Percentiles rank a stretch among this genome's conserved stretches.
Conservation (phyloP, 1,140 invertebrate genomes). For the Neodiprion virginianus region DNA sequence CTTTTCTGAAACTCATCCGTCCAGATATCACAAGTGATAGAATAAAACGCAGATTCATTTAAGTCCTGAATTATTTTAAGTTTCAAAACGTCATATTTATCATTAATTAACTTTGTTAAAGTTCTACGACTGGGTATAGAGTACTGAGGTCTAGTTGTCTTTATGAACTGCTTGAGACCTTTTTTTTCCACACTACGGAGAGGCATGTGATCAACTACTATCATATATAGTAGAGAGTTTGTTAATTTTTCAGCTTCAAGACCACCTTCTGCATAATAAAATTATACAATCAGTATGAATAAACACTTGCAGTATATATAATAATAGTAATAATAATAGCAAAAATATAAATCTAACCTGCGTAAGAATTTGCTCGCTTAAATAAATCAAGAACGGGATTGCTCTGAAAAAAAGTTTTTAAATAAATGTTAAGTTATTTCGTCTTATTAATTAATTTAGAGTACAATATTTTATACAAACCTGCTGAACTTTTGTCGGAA, state of each 20-base stretch:
- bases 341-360: background rate
- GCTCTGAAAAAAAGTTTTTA: background rate
- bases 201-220: constrained; percentile 41
- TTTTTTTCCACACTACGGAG: constrained; percentile 45
- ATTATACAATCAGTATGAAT: background rate
- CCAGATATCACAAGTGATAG: constrained; percentile 17
- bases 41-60: background rate
- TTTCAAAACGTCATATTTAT: constrained; percentile 9
- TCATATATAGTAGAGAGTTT: constrained; percentile 44
- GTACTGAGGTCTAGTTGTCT: constrained; percentile 37
- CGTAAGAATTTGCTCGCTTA: constrained; percentile 10
- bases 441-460: background rate
- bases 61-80: background rate
- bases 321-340: no score
- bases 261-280: constrained; percentile 26
- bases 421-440: background rate
- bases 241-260: constrained; percentile 30
- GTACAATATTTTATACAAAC: background rate
- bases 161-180: constrained; percentile 41
- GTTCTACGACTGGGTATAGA: constrained; percentile 37
- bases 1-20: constrained; percentile 3
- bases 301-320: background rate
- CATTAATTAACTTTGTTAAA: constrained; percentile 13
- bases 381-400: constrained; percentile 12
- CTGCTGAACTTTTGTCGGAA: background rate